phyloP scores from a whole-genome alignment of 2,888 invertebrate species.

The Acanthosepion pharaonis region DNA sequence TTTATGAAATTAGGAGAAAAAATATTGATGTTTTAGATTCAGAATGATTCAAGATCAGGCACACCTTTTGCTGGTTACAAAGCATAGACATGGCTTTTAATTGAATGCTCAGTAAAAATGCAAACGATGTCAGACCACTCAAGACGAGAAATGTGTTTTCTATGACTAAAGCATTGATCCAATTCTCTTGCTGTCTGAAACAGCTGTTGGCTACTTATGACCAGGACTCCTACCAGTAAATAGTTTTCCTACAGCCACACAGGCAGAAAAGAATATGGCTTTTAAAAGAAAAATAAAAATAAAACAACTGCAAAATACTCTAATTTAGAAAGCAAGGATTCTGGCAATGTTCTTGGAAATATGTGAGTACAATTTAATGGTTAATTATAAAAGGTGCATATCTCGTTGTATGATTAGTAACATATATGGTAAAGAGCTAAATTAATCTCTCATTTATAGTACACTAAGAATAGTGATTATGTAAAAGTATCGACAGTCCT shows the following conservation, averaged over 20 bases:
- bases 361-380: neutral
- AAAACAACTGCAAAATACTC: neutral
- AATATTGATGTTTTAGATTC: too few relatives aligned
- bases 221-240: neutral
- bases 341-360: neutral
- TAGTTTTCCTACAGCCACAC: neutral
- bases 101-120: neutral
- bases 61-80: too few relatives aligned
- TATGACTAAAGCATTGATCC: constrained; percentile 13
- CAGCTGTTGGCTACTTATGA: neutral
- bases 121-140: neutral
- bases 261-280: neutral
- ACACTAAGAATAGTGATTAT: neutral
- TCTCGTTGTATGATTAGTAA: neutral
- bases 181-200: neutral
- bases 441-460: neutral
- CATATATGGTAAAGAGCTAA: neutral
- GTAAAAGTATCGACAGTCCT: neutral
- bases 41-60: neutral
- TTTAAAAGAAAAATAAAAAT: neutral
- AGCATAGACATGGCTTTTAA: neutral
- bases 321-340: neutral
- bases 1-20: too few relatives aligned
- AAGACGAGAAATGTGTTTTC: constrained; percentile 33
- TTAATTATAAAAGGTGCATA: neutral